Evolutionary conservation across 2,888 invertebrate genomes (phyloP).

Genomic region (Ischnus inquisitorius): DNA sequence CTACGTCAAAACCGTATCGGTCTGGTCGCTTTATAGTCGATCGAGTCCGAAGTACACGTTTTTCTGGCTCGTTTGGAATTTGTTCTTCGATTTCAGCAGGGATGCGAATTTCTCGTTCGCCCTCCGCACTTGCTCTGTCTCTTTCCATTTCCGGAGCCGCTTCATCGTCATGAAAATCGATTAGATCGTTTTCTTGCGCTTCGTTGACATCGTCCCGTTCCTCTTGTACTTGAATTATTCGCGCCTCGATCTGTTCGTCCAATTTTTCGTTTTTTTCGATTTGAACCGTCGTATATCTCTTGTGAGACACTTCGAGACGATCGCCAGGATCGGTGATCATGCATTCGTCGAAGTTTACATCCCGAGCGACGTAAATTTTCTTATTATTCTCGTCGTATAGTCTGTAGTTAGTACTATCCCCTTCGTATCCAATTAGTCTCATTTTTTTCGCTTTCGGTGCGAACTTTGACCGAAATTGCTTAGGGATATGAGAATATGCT

Average conservation of each 20-base stretch:
- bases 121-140: neutral
- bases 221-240: neutral
- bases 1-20: neutral
- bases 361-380: neutral
- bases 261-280: neutral
- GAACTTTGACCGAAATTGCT: constrained; percentile 32
- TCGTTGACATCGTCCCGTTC: neutral
- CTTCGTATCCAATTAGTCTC: neutral
- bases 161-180: constrained; percentile 1
- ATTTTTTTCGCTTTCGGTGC: neutral
- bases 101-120: neutral
- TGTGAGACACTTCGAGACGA: neutral
- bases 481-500: constrained; percentile 27
- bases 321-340: neutral
- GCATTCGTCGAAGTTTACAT: neutral
- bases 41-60: constrained; percentile 6
- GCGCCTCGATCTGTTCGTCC: neutral
- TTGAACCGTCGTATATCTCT: neutral
- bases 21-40: neutral
- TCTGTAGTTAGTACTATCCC: neutral
- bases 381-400: neutral
- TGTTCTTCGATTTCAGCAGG: constrained; percentile 1
- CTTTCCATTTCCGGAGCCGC: neutral
- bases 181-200: neutral
- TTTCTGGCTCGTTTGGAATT: neutral